These are phyloP conservation scores for Cyrtodaria siliqua DNA, from an alignment of 2,888 invertebrate genomes.

Conservation along the genomic window DNA sequence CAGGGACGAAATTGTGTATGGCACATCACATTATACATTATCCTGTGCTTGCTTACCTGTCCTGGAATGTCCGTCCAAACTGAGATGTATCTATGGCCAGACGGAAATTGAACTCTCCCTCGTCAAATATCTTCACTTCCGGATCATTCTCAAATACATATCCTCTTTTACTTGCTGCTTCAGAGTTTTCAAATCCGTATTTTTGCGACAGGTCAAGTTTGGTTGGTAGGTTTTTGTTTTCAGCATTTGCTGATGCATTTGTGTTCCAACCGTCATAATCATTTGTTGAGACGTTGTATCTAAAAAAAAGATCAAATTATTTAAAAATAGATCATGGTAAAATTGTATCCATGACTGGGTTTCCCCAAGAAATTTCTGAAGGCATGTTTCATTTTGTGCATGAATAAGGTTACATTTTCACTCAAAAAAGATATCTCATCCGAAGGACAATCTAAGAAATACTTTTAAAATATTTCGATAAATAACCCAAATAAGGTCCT, in stretches of 20 bases:
- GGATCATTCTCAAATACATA: conserved; percentile 84
- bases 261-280: conserved; percentile 84
- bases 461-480: no score
- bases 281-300: conserved; percentile 85
- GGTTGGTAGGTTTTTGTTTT: conserved; percentile 56
- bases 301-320: conserved; percentile 39
- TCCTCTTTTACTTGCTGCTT: conserved; percentile 76
- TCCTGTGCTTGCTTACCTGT: conserved; percentile 76
- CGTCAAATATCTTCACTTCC: conserved; percentile 82
- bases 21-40: no score
- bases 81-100: conserved; percentile 85
- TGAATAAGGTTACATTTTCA: no score
- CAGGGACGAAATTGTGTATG: no score
- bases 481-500: no score
- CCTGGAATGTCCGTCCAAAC: conserved; percentile 85
- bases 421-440: no score
- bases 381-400: no score
- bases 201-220: conserved; percentile 73
- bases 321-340: background rate
- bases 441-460: no score
- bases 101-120: conserved; percentile 75
- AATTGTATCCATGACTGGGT: no score
- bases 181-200: conserved; percentile 72
- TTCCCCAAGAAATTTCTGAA: no score
- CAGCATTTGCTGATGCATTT: conserved; percentile 67